Conservation (phyloP, 2,113 vertebrate species). For the Phainopepla nitens region DNA sequence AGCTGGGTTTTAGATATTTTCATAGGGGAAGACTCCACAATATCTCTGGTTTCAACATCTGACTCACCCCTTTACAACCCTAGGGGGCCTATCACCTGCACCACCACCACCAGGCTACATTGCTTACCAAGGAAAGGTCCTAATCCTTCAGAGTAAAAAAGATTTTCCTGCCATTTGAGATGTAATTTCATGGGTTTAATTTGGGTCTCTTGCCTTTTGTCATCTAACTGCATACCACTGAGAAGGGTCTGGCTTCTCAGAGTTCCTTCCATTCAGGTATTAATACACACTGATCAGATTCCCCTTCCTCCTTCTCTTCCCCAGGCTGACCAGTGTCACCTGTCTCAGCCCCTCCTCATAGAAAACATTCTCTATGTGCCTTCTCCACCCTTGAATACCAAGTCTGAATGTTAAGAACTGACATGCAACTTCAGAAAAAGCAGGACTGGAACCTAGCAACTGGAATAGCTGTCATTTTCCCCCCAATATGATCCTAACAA, state of each 20-base stretch:
- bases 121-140: not conserved
- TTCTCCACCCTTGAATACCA: not conserved
- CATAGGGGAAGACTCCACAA: not conserved
- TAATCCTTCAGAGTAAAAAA: not conserved
- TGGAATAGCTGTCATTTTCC: not conserved
- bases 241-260: not conserved
- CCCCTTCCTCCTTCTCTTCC: not conserved
- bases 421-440: not conserved
- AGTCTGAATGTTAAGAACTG: not conserved
- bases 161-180: not conserved
- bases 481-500: not conserved
- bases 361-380: not conserved
- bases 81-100: not conserved
- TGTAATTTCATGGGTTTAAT: not conserved
- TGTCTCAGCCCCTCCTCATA: not conserved
- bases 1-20: not conserved
- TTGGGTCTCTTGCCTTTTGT: not conserved
- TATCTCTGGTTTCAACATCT: not conserved
- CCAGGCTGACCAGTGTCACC: not conserved
- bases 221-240: not conserved
- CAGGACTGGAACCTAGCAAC: not conserved
- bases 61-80: too few relatives aligned
- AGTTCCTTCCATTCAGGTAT: not conserved
- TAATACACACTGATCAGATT: not conserved
- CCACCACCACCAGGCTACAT: rapidly evolving